Evolutionary conservation across 2,797 vertebrate genomes (phyloP).

Genomic region (Meda fulgida): DNA sequence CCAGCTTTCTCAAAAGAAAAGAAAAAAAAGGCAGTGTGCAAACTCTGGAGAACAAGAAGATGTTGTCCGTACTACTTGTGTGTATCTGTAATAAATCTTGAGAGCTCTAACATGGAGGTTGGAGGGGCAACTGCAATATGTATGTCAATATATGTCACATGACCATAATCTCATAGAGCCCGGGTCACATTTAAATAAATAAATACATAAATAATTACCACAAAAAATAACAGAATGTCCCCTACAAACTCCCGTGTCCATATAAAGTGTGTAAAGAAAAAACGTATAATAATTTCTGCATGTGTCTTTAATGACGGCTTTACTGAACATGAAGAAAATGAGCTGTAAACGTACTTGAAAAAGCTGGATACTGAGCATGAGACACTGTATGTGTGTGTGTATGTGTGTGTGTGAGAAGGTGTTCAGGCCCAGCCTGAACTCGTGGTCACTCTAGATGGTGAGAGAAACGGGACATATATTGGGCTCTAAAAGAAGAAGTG

Average conservation of each 20-base stretch:
- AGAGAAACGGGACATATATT: neutral
- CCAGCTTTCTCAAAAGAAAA: slow-evolving; percentile 20
- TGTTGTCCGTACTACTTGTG: neutral
- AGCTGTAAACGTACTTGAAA: slow-evolving; percentile 35
- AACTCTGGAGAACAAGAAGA: slow-evolving; percentile 5
- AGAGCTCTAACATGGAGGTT: slow-evolving; percentile 46
- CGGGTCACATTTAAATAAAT: slow-evolving; percentile 80
- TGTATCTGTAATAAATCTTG: slow-evolving; percentile 39
- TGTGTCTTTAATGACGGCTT: neutral
- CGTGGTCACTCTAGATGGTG: slow-evolving; percentile 19
- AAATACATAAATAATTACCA: slow-evolving; percentile 83
- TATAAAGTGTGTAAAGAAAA: slow-evolving; percentile 4
- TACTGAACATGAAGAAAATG: slow-evolving; percentile 12
- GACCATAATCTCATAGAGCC: slow-evolving; percentile 46
- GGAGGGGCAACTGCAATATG: slow-evolving; percentile 48
- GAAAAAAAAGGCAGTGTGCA: neutral
- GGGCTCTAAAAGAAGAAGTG: slow-evolving; percentile 23
- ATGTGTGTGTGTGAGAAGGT: neutral
- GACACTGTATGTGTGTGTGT: neutral
- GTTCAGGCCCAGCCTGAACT: slow-evolving; percentile 69
- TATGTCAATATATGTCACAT: slow-evolving; percentile 48
- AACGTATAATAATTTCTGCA: neutral
- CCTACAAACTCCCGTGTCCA: slow-evolving; percentile 56
- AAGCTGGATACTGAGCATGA: slow-evolving; percentile 14
- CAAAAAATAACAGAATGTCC: slow-evolving; percentile 59